Percentiles rank a stretch among this genome's conserved stretches.
These are phyloP conservation scores for Phalacrocorax aristotelis DNA, from an alignment of 2,113 vertebrate species.

Conservation along the genomic window DNA sequence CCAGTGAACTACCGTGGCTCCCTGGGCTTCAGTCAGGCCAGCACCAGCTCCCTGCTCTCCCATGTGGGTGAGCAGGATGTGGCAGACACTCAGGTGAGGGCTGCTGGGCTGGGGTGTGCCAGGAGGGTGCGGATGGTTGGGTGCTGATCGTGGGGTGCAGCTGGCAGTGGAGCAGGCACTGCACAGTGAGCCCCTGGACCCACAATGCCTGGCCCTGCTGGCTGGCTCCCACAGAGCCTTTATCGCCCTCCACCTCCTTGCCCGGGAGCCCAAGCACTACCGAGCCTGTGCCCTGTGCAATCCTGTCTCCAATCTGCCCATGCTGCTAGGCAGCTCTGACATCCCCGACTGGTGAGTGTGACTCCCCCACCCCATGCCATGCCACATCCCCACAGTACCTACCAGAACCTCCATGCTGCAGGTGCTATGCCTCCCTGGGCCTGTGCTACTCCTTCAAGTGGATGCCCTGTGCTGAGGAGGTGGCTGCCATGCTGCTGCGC, in stretches of 20 bases:
- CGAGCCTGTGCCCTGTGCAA: conserved; percentile 79
- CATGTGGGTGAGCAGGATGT: conserved; percentile 84
- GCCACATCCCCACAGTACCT: background rate
- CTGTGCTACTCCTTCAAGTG: conserved; percentile 77
- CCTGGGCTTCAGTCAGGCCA: conserved; percentile 84
- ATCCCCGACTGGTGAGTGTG: conserved; percentile 83
- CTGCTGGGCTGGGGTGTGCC: background rate
- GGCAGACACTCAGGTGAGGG: conserved; percentile 82
- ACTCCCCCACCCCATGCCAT: rapidly evolving
- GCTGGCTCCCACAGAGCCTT: conserved; percentile 87
- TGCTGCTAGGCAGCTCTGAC: conserved; percentile 82
- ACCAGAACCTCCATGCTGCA: background rate
- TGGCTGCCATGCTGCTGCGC: conserved; percentile 77
- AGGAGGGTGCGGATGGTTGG: background rate
- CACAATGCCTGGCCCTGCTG: conserved; percentile 72
- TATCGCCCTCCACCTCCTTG: conserved; percentile 81
- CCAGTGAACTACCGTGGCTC: conserved; percentile 87
- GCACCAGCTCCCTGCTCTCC: conserved; percentile 79
- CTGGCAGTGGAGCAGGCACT: conserved; percentile 56
- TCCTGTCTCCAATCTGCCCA: conserved; percentile 82
- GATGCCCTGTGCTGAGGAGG: conserved; percentile 72
- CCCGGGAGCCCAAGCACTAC: conserved; percentile 78
- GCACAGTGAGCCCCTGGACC: conserved; percentile 70
- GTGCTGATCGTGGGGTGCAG: background rate
- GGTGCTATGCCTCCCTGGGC: conserved; percentile 80